Conservation (phyloP, 2,113 vertebrate genomes). For the Dendropsophus ebraccatus region DNA sequence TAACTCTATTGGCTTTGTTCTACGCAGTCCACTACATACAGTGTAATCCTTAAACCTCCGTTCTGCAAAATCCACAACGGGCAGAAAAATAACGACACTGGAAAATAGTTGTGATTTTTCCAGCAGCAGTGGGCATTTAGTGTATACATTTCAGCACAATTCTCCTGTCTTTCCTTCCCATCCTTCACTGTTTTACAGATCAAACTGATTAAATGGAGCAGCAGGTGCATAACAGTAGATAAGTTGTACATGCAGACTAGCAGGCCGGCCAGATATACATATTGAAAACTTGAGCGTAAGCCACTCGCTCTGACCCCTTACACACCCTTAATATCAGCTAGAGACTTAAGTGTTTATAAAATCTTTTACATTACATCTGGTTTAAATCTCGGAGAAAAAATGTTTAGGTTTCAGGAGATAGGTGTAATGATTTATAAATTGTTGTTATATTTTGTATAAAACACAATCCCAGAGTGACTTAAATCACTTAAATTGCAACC, state of each 20-base stretch:
- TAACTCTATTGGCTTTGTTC: background rate
- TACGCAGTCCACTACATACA: background rate
- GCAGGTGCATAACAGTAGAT: conserved; percentile 38
- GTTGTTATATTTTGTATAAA: conserved; percentile 51
- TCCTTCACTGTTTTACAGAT: background rate
- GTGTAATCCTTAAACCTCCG: background rate
- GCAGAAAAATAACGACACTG: background rate
- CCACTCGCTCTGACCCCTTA: conserved; percentile 32
- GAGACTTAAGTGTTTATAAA: conserved; percentile 42
- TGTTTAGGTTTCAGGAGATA: conserved; percentile 50
- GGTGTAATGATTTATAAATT: conserved; percentile 56
- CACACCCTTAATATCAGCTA: conserved; percentile 38
- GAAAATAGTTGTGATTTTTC: conserved; percentile 16
- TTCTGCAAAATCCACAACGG: background rate
- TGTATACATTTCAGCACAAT: background rate
- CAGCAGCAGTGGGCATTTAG: background rate
- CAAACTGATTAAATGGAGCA: background rate
- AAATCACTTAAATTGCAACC: conserved; percentile 46
- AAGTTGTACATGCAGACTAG: background rate
- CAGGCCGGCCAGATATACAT: conserved; percentile 10
- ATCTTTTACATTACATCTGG: conserved; percentile 44
- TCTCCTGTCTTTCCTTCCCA: background rate
- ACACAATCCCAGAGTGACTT: conserved; percentile 23
- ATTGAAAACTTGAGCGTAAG: conserved; percentile 10
- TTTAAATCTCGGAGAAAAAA: conserved; percentile 20